Base-by-base conservation (phyloP, 2,113 vertebrate genomes). In the Plecturocebus donacophilus region DNA sequence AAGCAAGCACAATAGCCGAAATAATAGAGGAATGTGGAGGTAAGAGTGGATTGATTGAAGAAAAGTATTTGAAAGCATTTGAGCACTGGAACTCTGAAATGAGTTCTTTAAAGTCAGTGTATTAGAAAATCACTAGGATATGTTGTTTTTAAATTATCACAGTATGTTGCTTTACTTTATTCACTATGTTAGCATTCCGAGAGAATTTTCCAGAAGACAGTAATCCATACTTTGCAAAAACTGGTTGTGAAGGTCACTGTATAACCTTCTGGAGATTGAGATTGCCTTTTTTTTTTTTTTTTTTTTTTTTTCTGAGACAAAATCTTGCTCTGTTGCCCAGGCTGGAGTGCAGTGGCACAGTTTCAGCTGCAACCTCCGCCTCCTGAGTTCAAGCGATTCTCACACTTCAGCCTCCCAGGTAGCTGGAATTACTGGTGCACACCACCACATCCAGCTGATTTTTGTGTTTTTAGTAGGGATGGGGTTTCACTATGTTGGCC, bases 1-100 rank as follows among this genome's bases (percentile, higher is more conserved):
- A 99, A 98, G 99, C 99, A 95, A 99, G 99, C 98, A 99, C 99
- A 96, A 99, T 99, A 96, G 99, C 99, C 42, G 99, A 99, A 98
- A 99, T 99, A 98, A 99, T 99, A 97, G 99, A 99, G 97, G 99
- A 99, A 98, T 99, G 99, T 98, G 99, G 99, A 99, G 99, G 99
- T 99, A 97, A 98, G 98, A 73, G 45, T 80, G 14, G 35, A 90
- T 81, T 96, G 90, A 61, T 2, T 68, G 68, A 38, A 96, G 73
- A 90, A 83, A 76, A 77, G 9, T 56, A 68, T 16, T 79, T 45
- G 90, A 95, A 76, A 77, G 9, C 49, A 75, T 16, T 79, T 45
- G 87, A 95, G 14, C 52, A 21, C 5, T 91, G 20, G 25, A 86
- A 83, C 35, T 64, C 83, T 64, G 52, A 66, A 95, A 14, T 45